These are phyloP conservation scores for Phragmatobia fuliginosa DNA, from an alignment of 2,888 invertebrate species.

Conservation along the genomic window DNA sequence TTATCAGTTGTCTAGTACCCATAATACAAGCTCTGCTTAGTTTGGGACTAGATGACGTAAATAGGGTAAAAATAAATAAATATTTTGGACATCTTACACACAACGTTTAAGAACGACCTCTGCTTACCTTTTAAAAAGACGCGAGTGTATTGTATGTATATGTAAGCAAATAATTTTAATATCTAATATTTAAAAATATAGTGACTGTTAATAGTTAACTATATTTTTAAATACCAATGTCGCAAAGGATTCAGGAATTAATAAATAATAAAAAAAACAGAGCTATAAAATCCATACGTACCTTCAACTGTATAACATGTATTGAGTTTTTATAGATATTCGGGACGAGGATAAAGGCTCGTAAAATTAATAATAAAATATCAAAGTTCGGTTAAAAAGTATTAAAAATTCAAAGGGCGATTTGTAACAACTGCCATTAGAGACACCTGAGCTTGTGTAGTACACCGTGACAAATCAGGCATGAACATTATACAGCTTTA, in stretches of 20 bases:
- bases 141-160: too few relatives aligned
- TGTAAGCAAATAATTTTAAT: too few relatives aligned
- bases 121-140: too few relatives aligned
- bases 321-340: conserved; percentile 40
- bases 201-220: too few relatives aligned
- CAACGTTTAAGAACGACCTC: too few relatives aligned
- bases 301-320: conserved; percentile 27
- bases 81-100: too few relatives aligned
- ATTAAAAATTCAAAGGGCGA: conserved; percentile 57
- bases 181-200: conserved; percentile 31
- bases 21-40: too few relatives aligned
- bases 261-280: conserved; percentile 38
- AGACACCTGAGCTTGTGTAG: conserved; percentile 52
- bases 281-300: conserved; percentile 29
- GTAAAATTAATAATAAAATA: conserved; percentile 35
- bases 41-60: too few relatives aligned
- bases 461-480: conserved; percentile 46
- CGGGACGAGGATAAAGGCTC: conserved; percentile 16
- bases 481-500: conserved; percentile 49
- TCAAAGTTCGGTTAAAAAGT: conserved; percentile 24
- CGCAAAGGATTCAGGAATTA: conserved; percentile 30
- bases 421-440: conserved; percentile 49
- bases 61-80: too few relatives aligned
- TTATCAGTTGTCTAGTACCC: too few relatives aligned
- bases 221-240: conserved; percentile 31